These are phyloP conservation scores for Drosophila quinaria DNA, from an alignment of 2,888 invertebrate species.

Conservation along the genomic window DNA sequence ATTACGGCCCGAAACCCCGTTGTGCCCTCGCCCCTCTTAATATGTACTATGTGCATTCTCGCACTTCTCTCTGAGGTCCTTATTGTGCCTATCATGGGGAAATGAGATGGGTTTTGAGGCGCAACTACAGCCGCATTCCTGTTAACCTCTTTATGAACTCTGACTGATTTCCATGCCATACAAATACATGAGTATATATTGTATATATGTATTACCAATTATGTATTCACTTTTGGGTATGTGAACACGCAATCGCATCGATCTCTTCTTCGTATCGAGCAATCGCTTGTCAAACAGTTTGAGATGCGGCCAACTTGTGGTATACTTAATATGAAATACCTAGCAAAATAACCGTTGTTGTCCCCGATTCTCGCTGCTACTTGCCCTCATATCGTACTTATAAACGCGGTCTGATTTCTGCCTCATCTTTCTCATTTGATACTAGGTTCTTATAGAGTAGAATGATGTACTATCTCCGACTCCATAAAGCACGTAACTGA, in stretches of 20 bases:
- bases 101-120: constrained; percentile 1
- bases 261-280: constrained; percentile 14
- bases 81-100: not conserved
- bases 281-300: constrained; percentile 21
- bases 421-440: not conserved
- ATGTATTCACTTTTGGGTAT: constrained; percentile 20
- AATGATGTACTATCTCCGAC: not conserved
- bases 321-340: constrained; percentile 32
- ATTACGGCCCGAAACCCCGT: constrained; percentile 31
- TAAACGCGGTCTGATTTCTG: not conserved
- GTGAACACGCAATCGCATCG: constrained; percentile 44
- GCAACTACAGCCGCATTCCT: not conserved
- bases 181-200: not conserved
- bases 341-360: not conserved
- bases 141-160: constrained; percentile 8
- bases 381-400: not conserved
- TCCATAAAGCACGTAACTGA: not conserved
- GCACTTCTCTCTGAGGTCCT: not conserved
- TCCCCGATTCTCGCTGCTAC: not conserved
- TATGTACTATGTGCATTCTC: not conserved
- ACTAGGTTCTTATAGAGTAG: not conserved
- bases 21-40: not conserved
- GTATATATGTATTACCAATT: constrained; percentile 17
- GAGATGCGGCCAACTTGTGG: constrained; percentile 44
- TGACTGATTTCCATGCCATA: constrained; percentile 12